phyloP scores from a whole-genome alignment of 2,113 vertebrate genomes.

The Suncus etruscus region DNA sequence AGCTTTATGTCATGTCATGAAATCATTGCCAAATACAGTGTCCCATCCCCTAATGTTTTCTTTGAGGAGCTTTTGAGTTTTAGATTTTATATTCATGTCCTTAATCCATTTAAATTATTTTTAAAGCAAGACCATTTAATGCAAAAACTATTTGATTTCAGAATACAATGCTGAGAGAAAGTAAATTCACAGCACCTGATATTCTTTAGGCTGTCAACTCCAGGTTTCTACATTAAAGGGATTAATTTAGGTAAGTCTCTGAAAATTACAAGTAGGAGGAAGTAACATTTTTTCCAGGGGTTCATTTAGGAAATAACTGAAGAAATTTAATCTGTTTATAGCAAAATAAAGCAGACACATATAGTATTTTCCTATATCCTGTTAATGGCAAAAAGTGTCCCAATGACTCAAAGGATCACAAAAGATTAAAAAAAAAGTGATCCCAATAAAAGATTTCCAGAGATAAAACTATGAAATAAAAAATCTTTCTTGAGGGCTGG shows the following conservation, averaged over 20 bases:
- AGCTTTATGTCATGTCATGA: neutral
- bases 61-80: neutral
- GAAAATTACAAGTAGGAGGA: neutral
- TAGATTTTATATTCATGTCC: neutral
- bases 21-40: neutral
- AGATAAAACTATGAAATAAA: neutral
- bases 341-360: slow-evolving; percentile 39
- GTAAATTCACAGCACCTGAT: neutral
- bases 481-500: neutral
- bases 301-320: slow-evolving; percentile 5
- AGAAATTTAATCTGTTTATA: neutral
- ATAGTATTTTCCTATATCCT: slow-evolving; percentile 5
- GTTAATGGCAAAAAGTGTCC: slow-evolving; percentile 19
- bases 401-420: neutral
- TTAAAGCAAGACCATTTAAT: slow-evolving; percentile 16
- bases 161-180: neutral
- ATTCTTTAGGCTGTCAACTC: neutral
- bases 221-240: slow-evolving; percentile 10
- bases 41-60: neutral
- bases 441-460: slow-evolving; percentile 16
- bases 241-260: neutral
- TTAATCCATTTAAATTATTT: slow-evolving; percentile 3
- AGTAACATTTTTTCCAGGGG: neutral
- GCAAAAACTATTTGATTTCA: neutral
- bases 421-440: neutral